phyloP scores from a whole-genome alignment of 2,888 invertebrate genomes.

The Hanleya hanleyi region DNA sequence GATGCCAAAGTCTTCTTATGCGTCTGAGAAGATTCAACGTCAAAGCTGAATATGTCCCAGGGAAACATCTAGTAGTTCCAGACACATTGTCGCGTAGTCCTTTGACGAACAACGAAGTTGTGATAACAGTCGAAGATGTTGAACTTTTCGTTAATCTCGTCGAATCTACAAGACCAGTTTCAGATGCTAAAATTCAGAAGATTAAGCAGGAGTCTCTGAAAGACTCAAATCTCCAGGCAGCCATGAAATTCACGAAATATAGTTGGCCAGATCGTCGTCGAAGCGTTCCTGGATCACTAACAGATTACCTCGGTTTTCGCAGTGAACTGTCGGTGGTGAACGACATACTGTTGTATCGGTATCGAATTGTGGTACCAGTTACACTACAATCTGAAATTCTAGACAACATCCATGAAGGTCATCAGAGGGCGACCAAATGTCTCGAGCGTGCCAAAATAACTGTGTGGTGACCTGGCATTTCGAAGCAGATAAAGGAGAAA shows the following conservation, averaged over 20 bases:
- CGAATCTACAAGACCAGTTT: slow-evolving; percentile 3
- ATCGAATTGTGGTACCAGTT: background rate
- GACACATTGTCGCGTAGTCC: slow-evolving; percentile 37
- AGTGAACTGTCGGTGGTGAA: slow-evolving; percentile 23
- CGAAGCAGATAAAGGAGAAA: too few relatives aligned
- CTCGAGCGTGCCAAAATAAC: too few relatives aligned
- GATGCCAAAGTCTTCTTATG: slow-evolving; percentile 43
- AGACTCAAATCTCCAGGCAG: slow-evolving; percentile 15
- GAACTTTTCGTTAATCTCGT: slow-evolving; percentile 15
- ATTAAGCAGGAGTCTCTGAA: slow-evolving; percentile 9
- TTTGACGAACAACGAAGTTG: background rate
- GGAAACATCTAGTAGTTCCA: slow-evolving; percentile 36
- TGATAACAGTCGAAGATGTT: slow-evolving; percentile 17
- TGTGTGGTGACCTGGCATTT: too few relatives aligned
- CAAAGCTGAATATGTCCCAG: slow-evolving; percentile 26
- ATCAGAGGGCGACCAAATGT: too few relatives aligned
- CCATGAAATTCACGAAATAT: slow-evolving; percentile 2
- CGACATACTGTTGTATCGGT: slow-evolving; percentile 1
- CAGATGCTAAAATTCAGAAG: slow-evolving; percentile 17
- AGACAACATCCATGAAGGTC: slow-evolving; percentile 41
- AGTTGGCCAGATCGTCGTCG: slow-evolving; percentile 32
- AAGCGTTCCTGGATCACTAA: slow-evolving; percentile 7
- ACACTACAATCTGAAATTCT: background rate
- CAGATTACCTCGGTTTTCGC: slow-evolving; percentile 16
- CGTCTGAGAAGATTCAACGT: slow-evolving; percentile 34